phyloP scores from a whole-genome alignment of 2,113 vertebrate species.

The Lophura nycthemera region DNA sequence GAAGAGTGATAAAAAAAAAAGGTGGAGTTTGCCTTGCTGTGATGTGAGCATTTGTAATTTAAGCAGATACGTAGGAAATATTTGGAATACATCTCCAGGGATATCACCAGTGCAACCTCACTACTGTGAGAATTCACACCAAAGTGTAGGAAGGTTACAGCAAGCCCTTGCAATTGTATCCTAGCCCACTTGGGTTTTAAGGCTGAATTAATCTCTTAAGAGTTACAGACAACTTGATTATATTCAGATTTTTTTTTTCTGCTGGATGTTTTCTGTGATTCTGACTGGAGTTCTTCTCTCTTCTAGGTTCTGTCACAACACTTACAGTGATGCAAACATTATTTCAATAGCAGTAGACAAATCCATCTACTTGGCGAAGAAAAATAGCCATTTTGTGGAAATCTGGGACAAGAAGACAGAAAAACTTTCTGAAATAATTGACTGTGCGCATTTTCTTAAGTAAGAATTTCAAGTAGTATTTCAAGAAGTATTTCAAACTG shows the following conservation, averaged over 20 bases:
- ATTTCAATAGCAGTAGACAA: slow-evolving; percentile 90
- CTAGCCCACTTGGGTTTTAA: not conserved
- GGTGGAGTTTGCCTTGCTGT: not conserved
- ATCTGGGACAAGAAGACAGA: slow-evolving; percentile 94
- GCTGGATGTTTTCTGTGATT: not conserved
- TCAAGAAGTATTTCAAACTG: not conserved
- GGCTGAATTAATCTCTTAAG: not conserved
- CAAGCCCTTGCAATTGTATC: not conserved
- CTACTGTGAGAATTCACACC: not conserved
- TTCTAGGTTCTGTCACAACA: slow-evolving; percentile 80
- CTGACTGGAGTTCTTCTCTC: not conserved
- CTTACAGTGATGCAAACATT: slow-evolving; percentile 85
- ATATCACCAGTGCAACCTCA: not conserved
- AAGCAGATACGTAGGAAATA: not conserved
- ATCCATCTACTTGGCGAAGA: slow-evolving; percentile 89
- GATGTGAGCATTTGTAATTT: not conserved
- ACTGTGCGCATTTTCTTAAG: slow-evolving; percentile 90
- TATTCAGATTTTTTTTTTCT: not conserved
- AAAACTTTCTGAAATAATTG: slow-evolving; percentile 87
- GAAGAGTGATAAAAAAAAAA: not conserved
- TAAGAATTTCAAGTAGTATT: slow-evolving; percentile 55
- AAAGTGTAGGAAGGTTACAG: not conserved
- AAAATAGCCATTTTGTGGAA: slow-evolving; percentile 87
- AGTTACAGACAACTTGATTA: not conserved
- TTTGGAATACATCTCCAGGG: not conserved